A percentile compares a stretch with the other conserved stretches of the same genome.
phyloP scores from a whole-genome alignment of 1,140 invertebrate genomes.

The Calliphora vicina region DNA sequence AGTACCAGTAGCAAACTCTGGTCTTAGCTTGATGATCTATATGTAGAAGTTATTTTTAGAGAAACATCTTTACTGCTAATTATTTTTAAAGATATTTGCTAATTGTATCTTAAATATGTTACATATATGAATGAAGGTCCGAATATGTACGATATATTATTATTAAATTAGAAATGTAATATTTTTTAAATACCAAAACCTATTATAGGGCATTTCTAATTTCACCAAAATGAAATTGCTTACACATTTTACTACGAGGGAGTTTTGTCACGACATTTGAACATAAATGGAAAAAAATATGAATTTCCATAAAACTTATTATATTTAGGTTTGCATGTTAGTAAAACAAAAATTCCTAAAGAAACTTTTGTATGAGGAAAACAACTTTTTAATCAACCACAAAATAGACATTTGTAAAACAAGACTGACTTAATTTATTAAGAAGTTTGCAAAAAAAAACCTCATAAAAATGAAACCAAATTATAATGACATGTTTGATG shows the following conservation, averaged over 20 bases:
- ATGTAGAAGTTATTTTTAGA: no score
- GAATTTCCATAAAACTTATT: constrained; percentile 24
- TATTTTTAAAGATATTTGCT: no score
- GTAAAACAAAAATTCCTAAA: not conserved
- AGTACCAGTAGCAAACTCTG: no score
- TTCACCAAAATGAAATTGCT: not conserved
- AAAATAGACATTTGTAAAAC: not conserved
- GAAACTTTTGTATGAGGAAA: not conserved
- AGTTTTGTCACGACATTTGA: constrained; percentile 11
- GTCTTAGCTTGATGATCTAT: no score
- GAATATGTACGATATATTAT: no score
- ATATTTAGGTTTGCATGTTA: constrained; percentile 20
- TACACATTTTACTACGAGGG: not conserved
- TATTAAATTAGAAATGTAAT: no score
- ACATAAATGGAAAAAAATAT: constrained; percentile 14
- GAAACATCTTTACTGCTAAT: no score
- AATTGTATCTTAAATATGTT: no score
- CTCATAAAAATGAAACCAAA: not conserved
- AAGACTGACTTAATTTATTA: not conserved
- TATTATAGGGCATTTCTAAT: not conserved
- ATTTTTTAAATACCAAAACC: no score
- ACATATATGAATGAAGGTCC: no score
- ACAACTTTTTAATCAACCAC: not conserved
- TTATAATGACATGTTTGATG: not conserved
- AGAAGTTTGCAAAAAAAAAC: not conserved